Percentiles rank a stretch among this genome's conserved stretches.
phyloP scores from a whole-genome alignment of 1,140 invertebrate genomes.

The Bursaphelenchus mucronatus region DNA sequence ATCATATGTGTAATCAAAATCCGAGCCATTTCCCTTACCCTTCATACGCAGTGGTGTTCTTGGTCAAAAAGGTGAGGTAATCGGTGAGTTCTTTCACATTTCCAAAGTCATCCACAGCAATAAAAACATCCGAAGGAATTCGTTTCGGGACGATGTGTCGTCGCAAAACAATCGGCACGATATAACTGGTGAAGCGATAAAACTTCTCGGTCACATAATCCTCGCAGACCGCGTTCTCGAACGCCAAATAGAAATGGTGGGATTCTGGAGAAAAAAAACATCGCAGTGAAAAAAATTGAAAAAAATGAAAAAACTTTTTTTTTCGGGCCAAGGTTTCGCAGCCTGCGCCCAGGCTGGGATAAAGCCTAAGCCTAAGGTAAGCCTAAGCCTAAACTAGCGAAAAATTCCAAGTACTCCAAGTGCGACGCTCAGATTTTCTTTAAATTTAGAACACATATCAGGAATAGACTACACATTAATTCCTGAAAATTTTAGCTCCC shows the following conservation, averaged over 20 bases:
- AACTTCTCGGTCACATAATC: slow-evolving; percentile 38
- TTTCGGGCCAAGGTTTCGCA: too few relatives aligned
- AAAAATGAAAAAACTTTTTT: too few relatives aligned
- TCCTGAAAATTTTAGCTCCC: too few relatives aligned
- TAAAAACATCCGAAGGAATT: slow-evolving; percentile 3
- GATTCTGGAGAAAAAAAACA: slow-evolving; percentile 2
- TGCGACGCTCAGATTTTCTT: too few relatives aligned
- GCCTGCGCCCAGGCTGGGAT: too few relatives aligned
- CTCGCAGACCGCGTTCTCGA: slow-evolving; percentile 29
- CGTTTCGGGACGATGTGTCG: not conserved
- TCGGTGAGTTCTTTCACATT: slow-evolving; percentile 1
- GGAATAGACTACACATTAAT: too few relatives aligned
- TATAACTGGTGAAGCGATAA: slow-evolving; percentile 8
- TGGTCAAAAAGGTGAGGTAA: slow-evolving; percentile 11
- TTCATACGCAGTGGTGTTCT: not conserved
- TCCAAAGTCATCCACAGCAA: slow-evolving; percentile 6
- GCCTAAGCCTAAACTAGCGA: too few relatives aligned
- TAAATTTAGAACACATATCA: too few relatives aligned
- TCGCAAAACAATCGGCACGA: slow-evolving; percentile 7
- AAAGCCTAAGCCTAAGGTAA: too few relatives aligned
- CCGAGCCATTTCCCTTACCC: not conserved
- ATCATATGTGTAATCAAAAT: too few relatives aligned
- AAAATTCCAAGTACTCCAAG: too few relatives aligned
- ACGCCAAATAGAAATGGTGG: slow-evolving; percentile 34
- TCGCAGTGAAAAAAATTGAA: too few relatives aligned